These are phyloP conservation scores for Trididemnum clinides DNA, from an alignment of 23 tunicate species.

Conservation along the genomic window DNA sequence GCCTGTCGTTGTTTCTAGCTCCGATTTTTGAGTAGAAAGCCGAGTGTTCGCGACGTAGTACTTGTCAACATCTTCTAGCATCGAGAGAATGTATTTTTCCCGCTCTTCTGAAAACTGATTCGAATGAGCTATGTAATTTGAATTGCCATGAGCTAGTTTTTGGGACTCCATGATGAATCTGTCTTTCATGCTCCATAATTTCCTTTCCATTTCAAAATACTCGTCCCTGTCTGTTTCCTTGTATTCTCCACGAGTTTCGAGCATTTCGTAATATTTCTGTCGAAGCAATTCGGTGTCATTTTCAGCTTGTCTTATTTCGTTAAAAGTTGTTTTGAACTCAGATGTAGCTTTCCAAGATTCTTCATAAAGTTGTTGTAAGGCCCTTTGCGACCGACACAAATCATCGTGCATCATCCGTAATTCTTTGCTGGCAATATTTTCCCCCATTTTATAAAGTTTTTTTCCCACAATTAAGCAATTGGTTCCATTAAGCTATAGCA, in stretches of 20 bases:
- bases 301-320: conserved; percentile 47
- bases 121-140: conserved; percentile 59
- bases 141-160: conserved; percentile 64
- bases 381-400: conserved; percentile 40
- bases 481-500: too few relatives aligned
- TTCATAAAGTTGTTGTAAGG: conserved; percentile 44
- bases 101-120: conserved; percentile 43
- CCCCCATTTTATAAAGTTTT: too few relatives aligned
- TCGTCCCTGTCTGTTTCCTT: conserved; percentile 69
- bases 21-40: background rate
- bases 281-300: conserved; percentile 64
- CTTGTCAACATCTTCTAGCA: conserved; percentile 56
- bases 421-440: background rate
- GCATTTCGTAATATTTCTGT: conserved; percentile 74
- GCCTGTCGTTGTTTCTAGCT: background rate
- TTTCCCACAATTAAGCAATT: too few relatives aligned
- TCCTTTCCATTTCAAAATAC: conserved; percentile 56
- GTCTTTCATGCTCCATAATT: conserved; percentile 53
- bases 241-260: conserved; percentile 35
- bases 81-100: conserved; percentile 50
- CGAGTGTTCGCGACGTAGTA: conserved; percentile 33
- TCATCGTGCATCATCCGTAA: conserved; percentile 11
- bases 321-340: conserved; percentile 50
- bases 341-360: conserved; percentile 34
- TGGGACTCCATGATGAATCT: conserved; percentile 61